phyloP scores from a whole-genome alignment of 92 coral and sea anemone genomes.

The Isaurus tuberculatus region DNA sequence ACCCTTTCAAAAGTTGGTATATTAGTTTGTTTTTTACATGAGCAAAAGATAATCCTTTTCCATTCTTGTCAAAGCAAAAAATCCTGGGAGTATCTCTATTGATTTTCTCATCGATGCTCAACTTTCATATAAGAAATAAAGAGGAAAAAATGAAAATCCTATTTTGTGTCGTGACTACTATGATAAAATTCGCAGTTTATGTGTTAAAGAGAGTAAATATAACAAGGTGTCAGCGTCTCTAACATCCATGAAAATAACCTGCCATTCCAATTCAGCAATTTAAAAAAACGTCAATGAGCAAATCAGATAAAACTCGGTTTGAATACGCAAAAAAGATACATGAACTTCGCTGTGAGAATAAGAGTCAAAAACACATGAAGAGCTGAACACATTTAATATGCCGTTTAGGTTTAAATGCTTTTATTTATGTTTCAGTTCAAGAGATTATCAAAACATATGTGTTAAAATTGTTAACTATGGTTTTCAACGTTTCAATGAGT shows the following conservation, averaged over 20 bases:
- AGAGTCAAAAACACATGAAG: not conserved
- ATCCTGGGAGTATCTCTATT: not conserved
- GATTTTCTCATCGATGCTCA: not conserved
- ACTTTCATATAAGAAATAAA: not conserved
- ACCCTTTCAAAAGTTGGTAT: no score
- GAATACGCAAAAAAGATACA: not conserved
- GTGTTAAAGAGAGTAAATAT: not conserved
- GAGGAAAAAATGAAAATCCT: not conserved
- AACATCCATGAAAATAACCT: conserved; percentile 6
- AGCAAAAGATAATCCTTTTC: no score
- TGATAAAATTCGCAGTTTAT: conserved; percentile 13
- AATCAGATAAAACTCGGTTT: not conserved
- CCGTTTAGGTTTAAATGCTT: not conserved
- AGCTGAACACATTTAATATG: not conserved
- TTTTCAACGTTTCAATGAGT: conserved; percentile 30
- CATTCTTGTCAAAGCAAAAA: no score
- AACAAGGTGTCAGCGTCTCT: not conserved
- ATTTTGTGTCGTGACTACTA: not conserved
- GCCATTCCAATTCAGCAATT: not conserved
- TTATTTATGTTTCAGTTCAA: not conserved
- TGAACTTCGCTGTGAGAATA: not conserved
- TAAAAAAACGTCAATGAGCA: not conserved
- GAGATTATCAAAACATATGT: not conserved
- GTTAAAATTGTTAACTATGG: not conserved
- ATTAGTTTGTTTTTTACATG: no score